These are phyloP conservation scores for Geophilus truncorum DNA, from an alignment of 2,888 invertebrate species.

Conservation along the genomic window DNA sequence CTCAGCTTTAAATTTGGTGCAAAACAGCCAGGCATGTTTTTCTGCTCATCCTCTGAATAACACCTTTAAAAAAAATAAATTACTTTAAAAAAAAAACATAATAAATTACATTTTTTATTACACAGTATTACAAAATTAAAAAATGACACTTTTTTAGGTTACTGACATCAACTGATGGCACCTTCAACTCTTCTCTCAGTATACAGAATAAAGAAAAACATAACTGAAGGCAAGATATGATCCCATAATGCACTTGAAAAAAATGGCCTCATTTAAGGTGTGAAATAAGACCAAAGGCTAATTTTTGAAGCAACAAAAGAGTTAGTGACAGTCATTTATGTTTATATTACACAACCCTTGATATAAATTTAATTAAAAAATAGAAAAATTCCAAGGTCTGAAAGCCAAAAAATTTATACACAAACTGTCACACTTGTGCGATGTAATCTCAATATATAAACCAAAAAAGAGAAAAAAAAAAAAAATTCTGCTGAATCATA, in stretches of 20 bases:
- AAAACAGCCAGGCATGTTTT: conserved; percentile 1
- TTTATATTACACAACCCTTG: not conserved
- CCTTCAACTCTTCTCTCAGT: not conserved
- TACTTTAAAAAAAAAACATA: not conserved
- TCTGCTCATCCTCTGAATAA: not conserved
- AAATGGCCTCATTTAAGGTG: conserved; percentile 10
- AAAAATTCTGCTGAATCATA: not conserved
- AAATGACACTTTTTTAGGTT: conserved; percentile 16
- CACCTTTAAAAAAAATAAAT: not conserved
- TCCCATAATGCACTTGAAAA: not conserved
- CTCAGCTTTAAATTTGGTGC: conserved; percentile 16
- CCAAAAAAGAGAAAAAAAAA: not conserved
- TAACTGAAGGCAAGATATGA: not conserved
- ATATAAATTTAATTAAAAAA: not conserved
- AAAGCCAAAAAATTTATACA: not conserved
- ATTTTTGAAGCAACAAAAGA: not conserved
- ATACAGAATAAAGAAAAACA: not conserved
- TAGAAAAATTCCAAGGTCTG: not conserved
- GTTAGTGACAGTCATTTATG: not conserved
- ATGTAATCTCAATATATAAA: not conserved
- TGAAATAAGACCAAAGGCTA: conserved; percentile 14
- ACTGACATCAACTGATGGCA: not conserved
- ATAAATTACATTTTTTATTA: not conserved
- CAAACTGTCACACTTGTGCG: not conserved
- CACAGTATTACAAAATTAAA: not conserved